Evolutionary conservation across 2,888 invertebrate species (phyloP), one percentile per base, ranked within the genome.

Genomic region (Microdon myrmicae): DNA sequence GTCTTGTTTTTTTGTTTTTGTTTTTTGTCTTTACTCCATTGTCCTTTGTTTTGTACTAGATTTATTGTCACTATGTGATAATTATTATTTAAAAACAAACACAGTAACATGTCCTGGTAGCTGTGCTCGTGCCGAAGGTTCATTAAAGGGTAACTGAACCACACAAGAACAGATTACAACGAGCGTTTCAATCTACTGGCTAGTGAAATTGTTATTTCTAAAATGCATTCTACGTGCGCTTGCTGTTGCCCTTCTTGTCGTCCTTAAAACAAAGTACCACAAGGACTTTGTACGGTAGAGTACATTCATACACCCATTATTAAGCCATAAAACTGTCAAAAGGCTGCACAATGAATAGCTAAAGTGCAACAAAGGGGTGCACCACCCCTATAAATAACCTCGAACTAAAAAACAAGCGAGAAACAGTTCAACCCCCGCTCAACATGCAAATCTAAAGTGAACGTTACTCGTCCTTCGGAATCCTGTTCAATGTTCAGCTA

Each of bases 311-410:
- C 51, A 56, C 22, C 45, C 56, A 64, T 64, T 64, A 64, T 64
- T 64, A 51, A 64, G 61, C 49, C 41, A 64, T 64, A 64, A 64
- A 64, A 64, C 61, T 64, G 61, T 64, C 61, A 64, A 56, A 56
- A 56, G 61, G 37, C 45, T 39, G 32, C 35, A 56, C 45, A 64
- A 64, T 64, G 41, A 64, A 64, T 64, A 32, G 61, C 51, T 28
- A 28, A 35, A 64, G 19, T 55, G 61, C 56, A 64, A 38, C 56
- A 56, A 56, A 64, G 39, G 61, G 61, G 56, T 64, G 56, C 55
- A 64, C 56, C 51, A 51, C 61, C 61, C 58, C 61, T 31, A 47
- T 64, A 51, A 64, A 56, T 64, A 56, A 64, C 20, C 31, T 26
- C 28, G 23, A 49, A 44, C 22, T 17, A 14, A 54, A 38, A 20